Evolutionary conservation across 2,797 vertebrate species (phyloP).

Genomic region (Sternotherus odoratus): DNA sequence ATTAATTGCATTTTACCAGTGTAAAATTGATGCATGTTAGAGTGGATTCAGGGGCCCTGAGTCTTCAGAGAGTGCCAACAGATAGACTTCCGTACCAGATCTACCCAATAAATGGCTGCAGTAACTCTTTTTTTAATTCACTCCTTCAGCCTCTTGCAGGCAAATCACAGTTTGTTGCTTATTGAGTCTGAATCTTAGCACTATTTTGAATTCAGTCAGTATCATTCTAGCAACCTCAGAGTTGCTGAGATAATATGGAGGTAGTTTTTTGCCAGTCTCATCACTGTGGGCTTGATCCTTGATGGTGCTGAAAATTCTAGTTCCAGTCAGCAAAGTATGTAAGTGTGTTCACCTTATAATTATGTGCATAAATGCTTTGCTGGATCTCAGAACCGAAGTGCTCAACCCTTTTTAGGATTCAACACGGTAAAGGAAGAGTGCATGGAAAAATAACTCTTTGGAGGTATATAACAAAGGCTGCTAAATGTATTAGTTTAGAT

Average conservation of each 20-base stretch:
- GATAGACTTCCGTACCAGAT: not conserved
- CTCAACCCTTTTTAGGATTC: not conserved
- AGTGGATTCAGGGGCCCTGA: not conserved
- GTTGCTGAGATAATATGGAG: not conserved
- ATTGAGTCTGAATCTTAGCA: not conserved
- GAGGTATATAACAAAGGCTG: not conserved
- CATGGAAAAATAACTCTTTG: not conserved
- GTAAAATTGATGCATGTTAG: not conserved
- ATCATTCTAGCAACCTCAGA: not conserved
- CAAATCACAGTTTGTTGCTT: not conserved
- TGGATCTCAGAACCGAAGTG: not conserved
- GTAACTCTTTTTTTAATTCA: not conserved
- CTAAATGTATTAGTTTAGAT: not conserved
- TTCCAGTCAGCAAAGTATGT: not conserved
- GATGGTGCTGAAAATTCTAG: not conserved
- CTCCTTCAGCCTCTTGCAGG: not conserved
- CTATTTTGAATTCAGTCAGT: not conserved
- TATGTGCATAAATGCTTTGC: not conserved
- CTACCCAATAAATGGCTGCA: not conserved
- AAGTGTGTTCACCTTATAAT: not conserved
- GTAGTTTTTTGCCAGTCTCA: not conserved
- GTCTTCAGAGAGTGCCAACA: not conserved
- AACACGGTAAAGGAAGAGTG: not conserved
- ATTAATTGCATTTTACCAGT: not conserved
- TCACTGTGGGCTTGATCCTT: not conserved